Percentiles rank a stretch among this genome's conserved stretches.
Conservation (phyloP, 2,113 vertebrate species). For the Heteronetta atricapilla region DNA sequence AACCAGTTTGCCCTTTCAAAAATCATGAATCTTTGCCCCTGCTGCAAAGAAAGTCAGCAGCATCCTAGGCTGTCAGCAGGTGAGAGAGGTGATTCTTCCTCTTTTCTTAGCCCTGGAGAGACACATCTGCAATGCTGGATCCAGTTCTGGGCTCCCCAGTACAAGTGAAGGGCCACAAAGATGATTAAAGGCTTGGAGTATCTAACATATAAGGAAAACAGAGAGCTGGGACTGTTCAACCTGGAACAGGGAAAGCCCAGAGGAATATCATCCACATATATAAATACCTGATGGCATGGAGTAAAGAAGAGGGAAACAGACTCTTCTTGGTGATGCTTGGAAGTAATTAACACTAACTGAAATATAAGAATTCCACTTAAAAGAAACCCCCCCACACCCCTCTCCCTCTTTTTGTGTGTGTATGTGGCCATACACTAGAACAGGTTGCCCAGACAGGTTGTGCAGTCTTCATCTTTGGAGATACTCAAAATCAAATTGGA, state of each 20-base stretch:
- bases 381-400: background rate
- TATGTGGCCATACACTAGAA: background rate
- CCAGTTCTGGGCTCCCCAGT: background rate
- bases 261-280: background rate
- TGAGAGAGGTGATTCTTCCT: background rate
- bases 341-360: background rate
- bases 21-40: background rate
- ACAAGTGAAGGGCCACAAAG: too few species aligned
- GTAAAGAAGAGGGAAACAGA: background rate
- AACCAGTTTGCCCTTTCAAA: conserved; percentile 13
- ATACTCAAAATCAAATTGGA: accelerated
- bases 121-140: background rate
- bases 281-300: background rate
- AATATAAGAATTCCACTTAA: background rate
- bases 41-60: background rate
- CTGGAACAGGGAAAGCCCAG: background rate
- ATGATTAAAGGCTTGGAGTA: background rate
- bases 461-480: background rate
- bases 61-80: background rate
- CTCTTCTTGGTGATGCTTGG: background rate
- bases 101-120: background rate
- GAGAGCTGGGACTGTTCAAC: background rate
- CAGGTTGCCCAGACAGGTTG: background rate
- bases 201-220: background rate
- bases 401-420: background rate